These are phyloP conservation scores for Corythaeola cristata DNA, from an alignment of 2,113 vertebrate species.

Conservation along the genomic window DNA sequence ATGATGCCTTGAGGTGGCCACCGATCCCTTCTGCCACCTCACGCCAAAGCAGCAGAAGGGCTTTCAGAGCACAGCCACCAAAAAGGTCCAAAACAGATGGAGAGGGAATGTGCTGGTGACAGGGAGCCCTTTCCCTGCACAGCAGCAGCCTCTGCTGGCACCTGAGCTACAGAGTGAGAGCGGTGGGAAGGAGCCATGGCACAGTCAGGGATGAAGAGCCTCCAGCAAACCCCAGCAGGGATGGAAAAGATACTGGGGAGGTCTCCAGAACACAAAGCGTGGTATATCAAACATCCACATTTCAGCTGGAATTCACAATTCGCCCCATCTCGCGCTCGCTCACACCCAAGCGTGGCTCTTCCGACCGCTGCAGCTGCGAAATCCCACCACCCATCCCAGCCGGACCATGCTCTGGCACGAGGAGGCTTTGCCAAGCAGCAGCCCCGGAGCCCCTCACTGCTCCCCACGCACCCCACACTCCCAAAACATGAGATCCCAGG, in stretches of 20 bases:
- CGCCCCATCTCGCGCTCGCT: accelerated
- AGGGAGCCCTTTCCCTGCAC: not conserved
- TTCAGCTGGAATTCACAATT: not conserved
- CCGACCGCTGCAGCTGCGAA: accelerated
- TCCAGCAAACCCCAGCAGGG: not conserved
- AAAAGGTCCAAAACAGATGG: not conserved
- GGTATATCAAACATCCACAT: accelerated
- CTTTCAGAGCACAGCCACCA: accelerated
- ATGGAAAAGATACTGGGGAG: accelerated
- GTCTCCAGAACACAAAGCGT: accelerated
- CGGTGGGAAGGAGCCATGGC: not conserved
- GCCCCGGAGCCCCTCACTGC: accelerated
- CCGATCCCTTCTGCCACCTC: not conserved
- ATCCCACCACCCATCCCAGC: accelerated
- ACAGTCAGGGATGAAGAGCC: accelerated
- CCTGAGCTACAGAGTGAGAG: not conserved
- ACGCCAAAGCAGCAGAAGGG: accelerated
- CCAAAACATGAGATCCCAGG: not conserved
- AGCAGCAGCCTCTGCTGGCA: conserved; percentile 58
- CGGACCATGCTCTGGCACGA: accelerated
- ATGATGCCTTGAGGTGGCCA: accelerated
- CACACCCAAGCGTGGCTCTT: accelerated
- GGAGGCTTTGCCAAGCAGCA: accelerated
- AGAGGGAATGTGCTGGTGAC: accelerated
- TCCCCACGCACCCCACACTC: accelerated